Percentiles rank a stretch among this genome's conserved stretches.
Evolutionary conservation across 2,113 vertebrate species (phyloP).

Genomic region (Cynocephalus volans): DNA sequence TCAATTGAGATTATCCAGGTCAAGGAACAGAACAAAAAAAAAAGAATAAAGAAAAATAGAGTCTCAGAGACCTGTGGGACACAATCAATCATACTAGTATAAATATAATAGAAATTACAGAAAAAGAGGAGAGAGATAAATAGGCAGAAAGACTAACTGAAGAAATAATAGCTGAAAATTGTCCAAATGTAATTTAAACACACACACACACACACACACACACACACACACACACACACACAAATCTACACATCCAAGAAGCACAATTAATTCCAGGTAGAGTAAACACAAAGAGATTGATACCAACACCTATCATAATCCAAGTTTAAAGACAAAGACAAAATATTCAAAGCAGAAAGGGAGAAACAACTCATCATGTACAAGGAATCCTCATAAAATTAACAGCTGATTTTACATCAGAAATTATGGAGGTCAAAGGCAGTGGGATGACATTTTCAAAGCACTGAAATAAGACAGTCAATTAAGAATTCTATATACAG

Average conservation of each 20-base stretch:
- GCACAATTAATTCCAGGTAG: not conserved
- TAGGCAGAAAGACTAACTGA: not conserved
- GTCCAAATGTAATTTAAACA: not conserved
- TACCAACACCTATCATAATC: not conserved
- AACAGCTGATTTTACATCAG: not conserved
- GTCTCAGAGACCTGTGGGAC: not conserved
- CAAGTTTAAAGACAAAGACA: not conserved
- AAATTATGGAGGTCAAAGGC: not conserved
- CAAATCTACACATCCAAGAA: not conserved
- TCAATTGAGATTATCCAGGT: not conserved
- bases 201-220: not conserved
- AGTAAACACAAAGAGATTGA: slow-evolving; percentile 7
- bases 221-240: not conserved
- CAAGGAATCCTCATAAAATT: not conserved
- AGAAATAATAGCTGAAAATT: not conserved
- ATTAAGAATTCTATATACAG: slow-evolving; percentile 38
- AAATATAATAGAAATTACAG: not conserved
- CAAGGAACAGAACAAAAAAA: slow-evolving; percentile 3
- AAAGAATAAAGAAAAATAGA: not conserved
- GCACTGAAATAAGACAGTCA: not conserved
- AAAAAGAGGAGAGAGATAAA: not conserved
- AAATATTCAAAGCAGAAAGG: not conserved
- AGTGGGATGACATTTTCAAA: not conserved
- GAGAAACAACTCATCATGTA: not conserved
- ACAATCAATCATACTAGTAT: not conserved